phyloP scores from a whole-genome alignment of 2,888 invertebrate genomes.

The Gymnocheta viridis region DNA sequence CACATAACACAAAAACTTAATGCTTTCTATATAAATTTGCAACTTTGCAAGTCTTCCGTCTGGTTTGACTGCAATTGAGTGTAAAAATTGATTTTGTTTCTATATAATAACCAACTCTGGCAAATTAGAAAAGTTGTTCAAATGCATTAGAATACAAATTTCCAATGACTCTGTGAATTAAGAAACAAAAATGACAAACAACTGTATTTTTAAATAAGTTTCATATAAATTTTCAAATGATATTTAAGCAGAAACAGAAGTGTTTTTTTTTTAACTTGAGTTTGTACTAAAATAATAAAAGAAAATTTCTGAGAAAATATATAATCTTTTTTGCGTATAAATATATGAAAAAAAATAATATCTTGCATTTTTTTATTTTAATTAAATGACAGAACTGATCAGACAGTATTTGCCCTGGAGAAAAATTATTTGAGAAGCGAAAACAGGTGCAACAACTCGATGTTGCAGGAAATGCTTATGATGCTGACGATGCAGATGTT shows the following conservation, averaged over 20 bases:
- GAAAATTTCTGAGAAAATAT: not conserved
- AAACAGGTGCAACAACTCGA: slow-evolving; percentile 17
- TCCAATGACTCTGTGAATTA: slow-evolving; percentile 8
- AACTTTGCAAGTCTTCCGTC: too few relatives aligned
- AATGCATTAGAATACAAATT: slow-evolving; percentile 4
- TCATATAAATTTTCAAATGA: slow-evolving; percentile 27
- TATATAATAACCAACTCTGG: slow-evolving; percentile 12
- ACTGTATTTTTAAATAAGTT: slow-evolving; percentile 27
- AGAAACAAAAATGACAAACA: slow-evolving; percentile 27
- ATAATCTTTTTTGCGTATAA: not conserved
- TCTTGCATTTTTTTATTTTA: not conserved
- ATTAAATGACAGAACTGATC: slow-evolving; percentile 11
- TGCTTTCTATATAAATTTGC: too few relatives aligned
- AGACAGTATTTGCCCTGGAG: slow-evolving; percentile 24
- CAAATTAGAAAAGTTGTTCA: not conserved
- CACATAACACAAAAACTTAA: not conserved
- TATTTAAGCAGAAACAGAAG: slow-evolving; percentile 10
- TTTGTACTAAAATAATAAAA: not conserved
- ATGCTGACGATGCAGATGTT: slow-evolving; percentile 17
- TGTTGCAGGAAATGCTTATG: slow-evolving; percentile 1
- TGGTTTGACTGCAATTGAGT: too few relatives aligned
- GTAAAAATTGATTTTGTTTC: not conserved
- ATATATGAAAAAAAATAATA: slow-evolving; percentile 3
- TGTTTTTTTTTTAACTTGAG: not conserved
- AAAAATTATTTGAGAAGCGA: slow-evolving; percentile 22